These are phyloP conservation scores for Pocillopora grandis DNA, from an alignment of 92 coral and sea anemone genomes.

Conservation along the genomic window DNA sequence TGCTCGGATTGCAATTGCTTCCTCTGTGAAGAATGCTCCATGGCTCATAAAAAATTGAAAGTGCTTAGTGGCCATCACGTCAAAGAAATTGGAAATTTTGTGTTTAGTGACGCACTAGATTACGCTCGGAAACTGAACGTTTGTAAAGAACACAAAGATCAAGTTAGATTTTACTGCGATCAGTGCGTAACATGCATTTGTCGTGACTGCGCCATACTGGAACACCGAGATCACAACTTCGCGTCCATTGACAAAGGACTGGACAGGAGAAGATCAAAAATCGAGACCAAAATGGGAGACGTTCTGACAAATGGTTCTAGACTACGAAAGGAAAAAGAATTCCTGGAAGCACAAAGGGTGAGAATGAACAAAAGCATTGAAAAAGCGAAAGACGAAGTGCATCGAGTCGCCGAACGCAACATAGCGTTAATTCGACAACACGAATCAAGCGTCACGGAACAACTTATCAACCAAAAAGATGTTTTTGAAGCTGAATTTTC, in stretches of 20 bases:
- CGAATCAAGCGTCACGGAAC: conserved; percentile 10
- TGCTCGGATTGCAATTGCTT: conserved; percentile 9
- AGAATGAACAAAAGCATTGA: neutral
- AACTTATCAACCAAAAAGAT: neutral
- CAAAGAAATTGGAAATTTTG: conserved; percentile 22
- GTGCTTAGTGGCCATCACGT: neutral
- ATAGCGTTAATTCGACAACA: conserved; percentile 5
- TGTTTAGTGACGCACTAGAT: conserved; percentile 12
- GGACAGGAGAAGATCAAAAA: neutral
- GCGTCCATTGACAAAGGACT: conserved; percentile 8
- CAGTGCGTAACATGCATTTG: conserved; percentile 39
- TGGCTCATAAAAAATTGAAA: neutral
- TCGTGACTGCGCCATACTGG: conserved; percentile 53
- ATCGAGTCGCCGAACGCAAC: neutral
- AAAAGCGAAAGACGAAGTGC: neutral
- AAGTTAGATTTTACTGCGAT: conserved; percentile 29
- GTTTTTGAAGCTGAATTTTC: neutral
- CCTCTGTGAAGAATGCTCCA: conserved; percentile 2
- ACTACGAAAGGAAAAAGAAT: neutral
- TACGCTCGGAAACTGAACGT: conserved; percentile 10
- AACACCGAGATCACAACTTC: conserved; percentile 41
- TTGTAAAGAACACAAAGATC: conserved; percentile 43
- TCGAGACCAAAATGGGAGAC: neutral
- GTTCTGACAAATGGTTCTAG: neutral
- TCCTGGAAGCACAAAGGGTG: neutral